Conservation (phyloP, 2,797 vertebrate genomes). For the Sternotherus odoratus region DNA sequence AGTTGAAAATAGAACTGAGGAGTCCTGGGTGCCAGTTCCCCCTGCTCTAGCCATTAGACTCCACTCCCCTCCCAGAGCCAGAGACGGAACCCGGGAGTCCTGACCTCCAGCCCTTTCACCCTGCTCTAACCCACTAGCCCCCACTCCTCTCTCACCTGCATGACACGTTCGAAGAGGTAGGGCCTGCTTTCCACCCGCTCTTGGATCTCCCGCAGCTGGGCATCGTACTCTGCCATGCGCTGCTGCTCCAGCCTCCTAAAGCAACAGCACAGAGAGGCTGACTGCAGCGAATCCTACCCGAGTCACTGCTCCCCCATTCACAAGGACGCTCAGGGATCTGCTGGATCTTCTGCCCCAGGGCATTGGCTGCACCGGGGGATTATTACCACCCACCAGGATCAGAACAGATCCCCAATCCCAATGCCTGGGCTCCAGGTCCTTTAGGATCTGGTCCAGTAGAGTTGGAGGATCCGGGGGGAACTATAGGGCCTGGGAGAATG, state of each 20-base stretch:
- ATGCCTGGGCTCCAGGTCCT: not conserved
- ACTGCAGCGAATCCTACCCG: not conserved
- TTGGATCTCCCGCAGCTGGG: conserved; percentile 67
- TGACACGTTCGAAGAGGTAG: conserved; percentile 76
- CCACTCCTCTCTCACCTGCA: conserved; percentile 61
- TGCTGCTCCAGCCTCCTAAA: conserved; percentile 66
- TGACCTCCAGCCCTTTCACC: not conserved
- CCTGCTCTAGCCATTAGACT: not conserved
- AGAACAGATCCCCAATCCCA: not conserved
- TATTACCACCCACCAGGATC: not conserved
- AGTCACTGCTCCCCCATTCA: not conserved
- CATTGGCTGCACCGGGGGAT: not conserved
- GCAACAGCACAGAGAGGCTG: not conserved
- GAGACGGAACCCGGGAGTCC: not conserved
- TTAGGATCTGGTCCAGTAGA: not conserved
- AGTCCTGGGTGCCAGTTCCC: not conserved
- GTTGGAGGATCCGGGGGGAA: not conserved
- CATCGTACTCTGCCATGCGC: conserved; percentile 67
- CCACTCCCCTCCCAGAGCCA: not conserved
- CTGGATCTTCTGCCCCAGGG: not conserved
- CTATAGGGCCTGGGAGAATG: not conserved
- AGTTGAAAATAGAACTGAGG: not conserved
- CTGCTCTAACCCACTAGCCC: not conserved
- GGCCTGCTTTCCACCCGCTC: conserved; percentile 74
- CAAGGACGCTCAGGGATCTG: not conserved